These are phyloP conservation scores for Sinonovacula constricta DNA, from an alignment of 1,140 invertebrate species.

Conservation along the genomic window DNA sequence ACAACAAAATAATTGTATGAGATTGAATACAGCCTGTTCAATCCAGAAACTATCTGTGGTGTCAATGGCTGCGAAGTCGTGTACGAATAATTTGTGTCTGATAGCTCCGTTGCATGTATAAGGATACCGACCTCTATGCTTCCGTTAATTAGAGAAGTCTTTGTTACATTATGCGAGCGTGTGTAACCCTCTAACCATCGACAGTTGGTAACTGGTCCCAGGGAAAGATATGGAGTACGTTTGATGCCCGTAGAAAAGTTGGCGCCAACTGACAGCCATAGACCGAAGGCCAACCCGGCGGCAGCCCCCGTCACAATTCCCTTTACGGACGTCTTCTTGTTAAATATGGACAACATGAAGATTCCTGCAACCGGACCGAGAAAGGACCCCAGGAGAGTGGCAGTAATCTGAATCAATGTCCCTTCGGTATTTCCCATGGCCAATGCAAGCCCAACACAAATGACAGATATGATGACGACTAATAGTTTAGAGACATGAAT, in stretches of 20 bases:
- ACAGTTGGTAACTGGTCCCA: too few relatives aligned
- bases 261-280: constrained; percentile 24
- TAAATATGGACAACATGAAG: constrained; percentile 27
- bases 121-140: too few relatives aligned
- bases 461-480: not conserved
- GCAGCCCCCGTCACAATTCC: not conserved
- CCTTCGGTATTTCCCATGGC: not conserved
- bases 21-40: too few relatives aligned
- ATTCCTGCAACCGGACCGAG: too few relatives aligned
- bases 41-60: too few relatives aligned
- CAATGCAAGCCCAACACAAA: not conserved
- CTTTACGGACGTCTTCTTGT: not conserved
- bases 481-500: constrained; percentile 8
- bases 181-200: too few relatives aligned
- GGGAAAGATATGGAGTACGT: constrained; percentile 5
- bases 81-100: too few relatives aligned
- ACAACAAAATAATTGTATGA: too few relatives aligned
- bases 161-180: too few relatives aligned
- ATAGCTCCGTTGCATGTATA: too few relatives aligned
- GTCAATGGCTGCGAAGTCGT: too few relatives aligned
- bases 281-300: not conserved
- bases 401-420: constrained; percentile 13
- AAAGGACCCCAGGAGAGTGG: constrained; percentile 7
- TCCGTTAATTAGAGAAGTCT: too few relatives aligned
- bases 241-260: constrained; percentile 9